These are phyloP conservation scores for Anas bernieri DNA, from an alignment of 2,797 vertebrate genomes.

Conservation along the genomic window DNA sequence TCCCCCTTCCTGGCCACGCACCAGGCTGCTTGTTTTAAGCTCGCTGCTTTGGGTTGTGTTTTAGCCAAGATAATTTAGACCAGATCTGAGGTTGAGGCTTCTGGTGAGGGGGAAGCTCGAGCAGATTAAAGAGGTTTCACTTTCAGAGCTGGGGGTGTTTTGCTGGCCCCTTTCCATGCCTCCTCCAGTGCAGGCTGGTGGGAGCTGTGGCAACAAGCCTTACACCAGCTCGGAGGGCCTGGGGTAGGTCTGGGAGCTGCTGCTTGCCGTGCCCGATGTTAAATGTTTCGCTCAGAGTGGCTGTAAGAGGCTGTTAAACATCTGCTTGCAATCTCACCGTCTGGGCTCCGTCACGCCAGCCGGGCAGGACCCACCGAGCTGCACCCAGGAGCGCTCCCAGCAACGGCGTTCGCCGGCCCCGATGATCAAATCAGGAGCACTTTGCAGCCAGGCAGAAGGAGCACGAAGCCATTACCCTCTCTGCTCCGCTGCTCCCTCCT, in stretches of 20 bases:
- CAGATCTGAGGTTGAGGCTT: not conserved
- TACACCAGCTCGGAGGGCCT: rapidly evolving
- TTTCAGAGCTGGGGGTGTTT: not conserved
- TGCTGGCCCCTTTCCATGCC: not conserved
- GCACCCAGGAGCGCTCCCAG: not conserved
- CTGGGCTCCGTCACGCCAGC: not conserved
- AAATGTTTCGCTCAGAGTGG: not conserved
- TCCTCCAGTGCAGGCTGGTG: rapidly evolving
- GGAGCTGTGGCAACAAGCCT: not conserved
- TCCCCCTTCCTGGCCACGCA: not conserved
- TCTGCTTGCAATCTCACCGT: not conserved
- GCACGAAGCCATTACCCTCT: not conserved
- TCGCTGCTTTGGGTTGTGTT: not conserved
- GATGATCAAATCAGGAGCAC: not conserved
- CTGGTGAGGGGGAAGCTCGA: not conserved
- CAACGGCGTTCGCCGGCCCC: not conserved
- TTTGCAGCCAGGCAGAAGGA: not conserved
- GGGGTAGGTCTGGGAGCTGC: not conserved
- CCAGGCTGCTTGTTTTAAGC: not conserved
- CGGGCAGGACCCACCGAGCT: not conserved
- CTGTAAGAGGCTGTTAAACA: not conserved
- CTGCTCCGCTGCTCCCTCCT: not conserved
- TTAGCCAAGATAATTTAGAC: not conserved
- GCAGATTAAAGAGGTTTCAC: not conserved
- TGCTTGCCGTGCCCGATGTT: not conserved